Evolutionary conservation across 64 coral and sea anemone genomes (phyloP).

Genomic region (Trachythela sp.): DNA sequence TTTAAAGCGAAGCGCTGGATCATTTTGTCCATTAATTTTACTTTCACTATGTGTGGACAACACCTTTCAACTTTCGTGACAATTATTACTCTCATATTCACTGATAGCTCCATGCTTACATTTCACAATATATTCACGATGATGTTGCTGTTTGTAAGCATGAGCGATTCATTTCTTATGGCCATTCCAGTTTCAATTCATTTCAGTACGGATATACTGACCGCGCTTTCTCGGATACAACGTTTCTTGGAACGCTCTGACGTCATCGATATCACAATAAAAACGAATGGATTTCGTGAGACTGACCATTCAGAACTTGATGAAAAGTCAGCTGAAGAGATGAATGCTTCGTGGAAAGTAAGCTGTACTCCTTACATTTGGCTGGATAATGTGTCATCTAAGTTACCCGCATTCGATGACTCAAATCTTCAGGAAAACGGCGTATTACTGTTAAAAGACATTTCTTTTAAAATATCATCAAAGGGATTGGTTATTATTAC

Average conservation of each 20-base stretch:
- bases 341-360: neutral
- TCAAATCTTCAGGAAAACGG: neutral
- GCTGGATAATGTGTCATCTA: neutral
- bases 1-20: neutral
- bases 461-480: constrained; percentile 36
- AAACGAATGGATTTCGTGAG: neutral
- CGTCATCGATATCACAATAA: neutral
- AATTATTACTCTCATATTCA: neutral
- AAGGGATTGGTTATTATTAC: constrained; percentile 33
- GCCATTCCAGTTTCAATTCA: neutral
- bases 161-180: neutral
- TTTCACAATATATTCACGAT: neutral
- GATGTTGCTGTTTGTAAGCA: neutral
- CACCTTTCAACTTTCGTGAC: neutral
- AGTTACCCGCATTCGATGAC: neutral
- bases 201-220: neutral
- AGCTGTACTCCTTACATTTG: neutral
- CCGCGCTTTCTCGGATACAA: neutral
- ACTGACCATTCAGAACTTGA: neutral
- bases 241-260: neutral
- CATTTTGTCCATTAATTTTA: neutral
- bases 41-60: neutral
- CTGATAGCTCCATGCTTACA: neutral
- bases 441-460: neutral
- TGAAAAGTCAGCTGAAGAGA: neutral